phyloP scores from a whole-genome alignment of 2,113 vertebrate species.

The Dipodomys stephensi region DNA sequence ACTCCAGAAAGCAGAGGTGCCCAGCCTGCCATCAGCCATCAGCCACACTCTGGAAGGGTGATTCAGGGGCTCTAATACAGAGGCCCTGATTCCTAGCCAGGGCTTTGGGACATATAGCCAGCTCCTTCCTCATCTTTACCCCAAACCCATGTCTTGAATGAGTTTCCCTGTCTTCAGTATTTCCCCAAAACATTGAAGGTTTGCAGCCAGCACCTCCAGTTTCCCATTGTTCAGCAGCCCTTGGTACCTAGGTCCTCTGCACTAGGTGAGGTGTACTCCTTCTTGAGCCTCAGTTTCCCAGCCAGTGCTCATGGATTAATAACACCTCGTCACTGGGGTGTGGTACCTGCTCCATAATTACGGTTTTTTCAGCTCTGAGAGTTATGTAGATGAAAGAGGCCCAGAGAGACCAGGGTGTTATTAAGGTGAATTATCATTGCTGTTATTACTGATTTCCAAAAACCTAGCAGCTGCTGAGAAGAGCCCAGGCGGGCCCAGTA shows the following conservation, averaged over 20 bases:
- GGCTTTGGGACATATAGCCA: not conserved
- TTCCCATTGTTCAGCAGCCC: not conserved
- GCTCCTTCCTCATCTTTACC: not conserved
- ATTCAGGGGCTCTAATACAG: not conserved
- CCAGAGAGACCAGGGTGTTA: conserved; percentile 68
- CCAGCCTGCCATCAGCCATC: not conserved
- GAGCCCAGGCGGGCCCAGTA: not conserved
- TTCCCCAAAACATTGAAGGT: not conserved
- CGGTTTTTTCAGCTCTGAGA: conserved; percentile 72
- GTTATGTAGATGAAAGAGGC: conserved; percentile 74
- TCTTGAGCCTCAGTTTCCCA: conserved; percentile 78
- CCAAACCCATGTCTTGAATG: not conserved
- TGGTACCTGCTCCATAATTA: conserved; percentile 75
- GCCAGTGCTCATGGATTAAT: conserved; percentile 65
- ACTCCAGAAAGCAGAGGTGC: not conserved
- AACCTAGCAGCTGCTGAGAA: conserved; percentile 61
- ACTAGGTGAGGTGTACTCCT: not conserved
- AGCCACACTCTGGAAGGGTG: not conserved
- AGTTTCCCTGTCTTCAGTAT: not conserved
- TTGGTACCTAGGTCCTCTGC: not conserved
- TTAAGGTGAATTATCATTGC: conserved; percentile 79
- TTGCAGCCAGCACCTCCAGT: not conserved
- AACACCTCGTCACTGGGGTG: conserved; percentile 70
- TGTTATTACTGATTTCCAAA: conserved; percentile 78
- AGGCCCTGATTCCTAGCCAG: not conserved